These are phyloP conservation scores for Ochropacha duplaris DNA, from an alignment of 2,888 invertebrate genomes.

Conservation along the genomic window DNA sequence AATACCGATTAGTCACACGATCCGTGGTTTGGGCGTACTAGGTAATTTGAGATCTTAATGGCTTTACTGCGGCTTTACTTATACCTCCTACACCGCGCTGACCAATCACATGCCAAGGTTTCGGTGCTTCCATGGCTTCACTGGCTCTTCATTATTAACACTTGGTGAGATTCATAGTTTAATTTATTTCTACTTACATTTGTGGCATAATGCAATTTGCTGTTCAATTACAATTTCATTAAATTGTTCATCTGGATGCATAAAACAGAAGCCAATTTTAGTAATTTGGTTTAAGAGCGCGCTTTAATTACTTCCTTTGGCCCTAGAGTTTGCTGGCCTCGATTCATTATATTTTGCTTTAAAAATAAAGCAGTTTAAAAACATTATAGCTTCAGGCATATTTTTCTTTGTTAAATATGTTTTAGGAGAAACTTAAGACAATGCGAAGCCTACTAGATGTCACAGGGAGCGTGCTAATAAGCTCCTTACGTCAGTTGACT, in stretches of 20 bases:
- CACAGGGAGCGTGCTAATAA: constrained; percentile 72
- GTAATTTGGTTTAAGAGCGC: constrained; percentile 28
- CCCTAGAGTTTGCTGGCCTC: constrained; percentile 20
- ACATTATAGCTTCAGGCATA: background rate
- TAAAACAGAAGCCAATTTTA: constrained; percentile 40
- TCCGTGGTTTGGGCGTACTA: constrained; percentile 74
- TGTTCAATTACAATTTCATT: constrained; percentile 27
- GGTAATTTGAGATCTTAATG: constrained; percentile 78
- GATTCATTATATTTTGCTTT: constrained; percentile 14
- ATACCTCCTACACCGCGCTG: constrained; percentile 65
- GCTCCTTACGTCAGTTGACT: constrained; percentile 69
- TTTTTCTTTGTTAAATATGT: background rate
- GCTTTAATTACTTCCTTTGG: constrained; percentile 34
- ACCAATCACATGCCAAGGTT: constrained; percentile 63
- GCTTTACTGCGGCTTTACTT: constrained; percentile 69
- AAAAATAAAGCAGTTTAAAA: background rate
- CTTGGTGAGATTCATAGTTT: constrained; percentile 56
- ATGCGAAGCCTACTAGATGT: constrained; percentile 46
- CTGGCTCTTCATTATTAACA: constrained; percentile 66
- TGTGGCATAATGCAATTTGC: constrained; percentile 30
- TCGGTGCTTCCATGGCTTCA: constrained; percentile 63
- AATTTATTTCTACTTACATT: constrained; percentile 38
- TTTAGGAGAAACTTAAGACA: constrained; percentile 20
- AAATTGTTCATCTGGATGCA: constrained; percentile 34
- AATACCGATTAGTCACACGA: constrained; percentile 81